These are phyloP conservation scores for Bradypodion ventrale DNA, from an alignment of 2,797 vertebrate species.

Conservation along the genomic window DNA sequence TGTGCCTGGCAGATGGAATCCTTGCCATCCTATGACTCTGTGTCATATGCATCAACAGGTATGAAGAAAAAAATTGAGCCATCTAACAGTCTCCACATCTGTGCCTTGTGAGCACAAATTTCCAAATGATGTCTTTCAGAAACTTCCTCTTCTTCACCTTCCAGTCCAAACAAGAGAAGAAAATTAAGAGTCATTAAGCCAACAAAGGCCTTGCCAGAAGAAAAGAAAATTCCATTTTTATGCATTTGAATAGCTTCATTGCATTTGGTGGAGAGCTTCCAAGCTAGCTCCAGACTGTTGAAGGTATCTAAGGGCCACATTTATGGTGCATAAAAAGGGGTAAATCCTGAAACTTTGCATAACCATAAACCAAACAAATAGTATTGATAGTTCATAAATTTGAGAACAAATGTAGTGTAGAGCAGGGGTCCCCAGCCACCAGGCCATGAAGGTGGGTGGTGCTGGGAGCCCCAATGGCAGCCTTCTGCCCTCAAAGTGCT, in stretches of 20 bases:
- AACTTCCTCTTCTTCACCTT: slow-evolving; percentile 46
- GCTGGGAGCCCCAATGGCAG: too few species aligned
- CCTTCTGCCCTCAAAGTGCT: too few species aligned
- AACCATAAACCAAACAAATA: neutral
- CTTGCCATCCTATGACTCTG: slow-evolving; percentile 25
- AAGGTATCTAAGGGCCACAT: slow-evolving; percentile 44
- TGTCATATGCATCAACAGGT: slow-evolving; percentile 22
- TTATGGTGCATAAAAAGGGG: neutral
- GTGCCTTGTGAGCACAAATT: neutral
- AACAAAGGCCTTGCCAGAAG: slow-evolving; percentile 40
- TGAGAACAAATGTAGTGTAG: too few species aligned
- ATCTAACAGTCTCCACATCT: slow-evolving; percentile 28
- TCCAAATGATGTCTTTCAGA: slow-evolving; percentile 46
- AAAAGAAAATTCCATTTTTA: slow-evolving; percentile 11
- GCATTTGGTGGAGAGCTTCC: slow-evolving; percentile 27
- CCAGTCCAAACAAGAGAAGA: slow-evolving; percentile 35
- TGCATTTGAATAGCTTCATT: slow-evolving; percentile 30
- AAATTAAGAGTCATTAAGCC: slow-evolving; percentile 61
- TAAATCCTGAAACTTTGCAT: neutral
- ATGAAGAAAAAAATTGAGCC: slow-evolving; percentile 24
- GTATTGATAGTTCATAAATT: neutral
- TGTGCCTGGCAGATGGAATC: slow-evolving; percentile 58
- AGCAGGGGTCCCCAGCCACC: too few species aligned
- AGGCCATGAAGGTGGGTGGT: too few species aligned
- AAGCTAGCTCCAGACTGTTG: slow-evolving; percentile 38